phyloP scores from a whole-genome alignment of 2,888 invertebrate species.

The Altica lythri region DNA sequence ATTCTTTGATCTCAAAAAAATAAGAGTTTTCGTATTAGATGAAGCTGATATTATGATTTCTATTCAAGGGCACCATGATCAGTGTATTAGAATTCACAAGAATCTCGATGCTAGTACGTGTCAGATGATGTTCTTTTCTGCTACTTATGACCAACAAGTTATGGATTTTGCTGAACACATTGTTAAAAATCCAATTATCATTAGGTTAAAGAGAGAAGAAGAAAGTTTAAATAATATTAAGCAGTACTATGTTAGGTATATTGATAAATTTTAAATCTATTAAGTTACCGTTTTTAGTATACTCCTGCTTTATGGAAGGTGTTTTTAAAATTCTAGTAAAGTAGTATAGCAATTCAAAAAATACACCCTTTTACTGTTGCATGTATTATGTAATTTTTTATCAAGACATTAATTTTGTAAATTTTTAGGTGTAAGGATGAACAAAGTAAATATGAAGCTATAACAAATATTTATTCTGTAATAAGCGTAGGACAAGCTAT shows the following conservation, averaged over 20 bases:
- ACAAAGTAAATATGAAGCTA: slow-evolving; percentile 90
- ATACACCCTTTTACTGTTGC: background rate
- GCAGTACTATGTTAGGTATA: slow-evolving; percentile 83
- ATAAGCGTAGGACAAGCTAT: slow-evolving; percentile 97
- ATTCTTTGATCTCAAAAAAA: slow-evolving; percentile 84
- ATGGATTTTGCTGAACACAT: slow-evolving; percentile 97
- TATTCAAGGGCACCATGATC: slow-evolving; percentile 96
- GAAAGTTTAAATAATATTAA: slow-evolving; percentile 96
- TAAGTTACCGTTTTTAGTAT: background rate
- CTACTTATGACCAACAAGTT: slow-evolving; percentile 91
- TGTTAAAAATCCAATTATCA: slow-evolving; percentile 87
- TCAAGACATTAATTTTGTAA: too few species aligned
- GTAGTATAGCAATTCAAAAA: background rate
- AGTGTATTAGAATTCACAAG: slow-evolving; percentile 93
- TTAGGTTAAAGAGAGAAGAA: slow-evolving; percentile 86
- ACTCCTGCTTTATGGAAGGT: background rate
- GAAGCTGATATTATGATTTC: slow-evolving; percentile 99
- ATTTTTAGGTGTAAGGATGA: slow-evolving; percentile 68
- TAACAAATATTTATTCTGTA: slow-evolving; percentile 94
- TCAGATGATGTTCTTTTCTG: slow-evolving; percentile 99
- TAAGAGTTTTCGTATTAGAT: slow-evolving; percentile 94
- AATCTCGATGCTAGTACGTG: slow-evolving; percentile 72
- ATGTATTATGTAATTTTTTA: background rate
- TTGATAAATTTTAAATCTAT: background rate
- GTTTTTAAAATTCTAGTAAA: background rate